Percentiles rank a stretch among this genome's conserved stretches.
These are phyloP conservation scores for Eriocheir sinensis DNA, from an alignment of 1,140 invertebrate species.

Conservation along the genomic window DNA sequence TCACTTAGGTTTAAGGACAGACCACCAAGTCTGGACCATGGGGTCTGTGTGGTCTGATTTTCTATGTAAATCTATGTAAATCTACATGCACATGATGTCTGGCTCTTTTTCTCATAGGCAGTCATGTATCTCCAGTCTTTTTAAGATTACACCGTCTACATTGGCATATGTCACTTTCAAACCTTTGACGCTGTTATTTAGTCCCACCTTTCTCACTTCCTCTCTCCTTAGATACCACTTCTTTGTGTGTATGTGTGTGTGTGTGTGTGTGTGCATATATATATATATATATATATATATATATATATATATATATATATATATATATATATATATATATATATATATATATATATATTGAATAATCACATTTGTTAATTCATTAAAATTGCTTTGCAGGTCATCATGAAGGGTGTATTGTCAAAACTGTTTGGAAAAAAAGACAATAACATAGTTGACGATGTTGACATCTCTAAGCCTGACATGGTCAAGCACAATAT, in stretches of 20 bases:
- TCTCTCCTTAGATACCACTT: too few relatives aligned
- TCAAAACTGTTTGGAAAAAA: conserved; percentile 35
- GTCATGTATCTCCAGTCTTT: too few relatives aligned
- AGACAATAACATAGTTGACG: neutral
- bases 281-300: conserved; percentile 47
- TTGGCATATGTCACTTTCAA: too few relatives aligned
- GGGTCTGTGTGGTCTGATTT: too few relatives aligned
- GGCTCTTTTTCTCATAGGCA: too few relatives aligned
- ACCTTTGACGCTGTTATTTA: too few relatives aligned
- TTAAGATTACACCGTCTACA: too few relatives aligned
- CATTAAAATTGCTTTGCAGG: neutral
- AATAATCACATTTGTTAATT: neutral
- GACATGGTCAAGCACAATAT: conserved; percentile 90
- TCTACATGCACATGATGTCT: too few relatives aligned
- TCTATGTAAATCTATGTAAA: too few relatives aligned
- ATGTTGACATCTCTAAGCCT: conserved; percentile 81
- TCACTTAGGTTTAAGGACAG: too few relatives aligned
- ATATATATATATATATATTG: neutral
- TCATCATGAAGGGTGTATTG: conserved; percentile 42
- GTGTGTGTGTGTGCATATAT: conserved; percentile 26
- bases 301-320: conserved; percentile 45
- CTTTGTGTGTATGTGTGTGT: neutral
- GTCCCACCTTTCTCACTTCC: too few relatives aligned
- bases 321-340: conserved; percentile 41
- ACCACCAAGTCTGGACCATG: too few relatives aligned